A percentile compares a stretch with the other conserved stretches of the same genome.
phyloP scores from a whole-genome alignment of 1,140 invertebrate species.

The Orius laevigatus region DNA sequence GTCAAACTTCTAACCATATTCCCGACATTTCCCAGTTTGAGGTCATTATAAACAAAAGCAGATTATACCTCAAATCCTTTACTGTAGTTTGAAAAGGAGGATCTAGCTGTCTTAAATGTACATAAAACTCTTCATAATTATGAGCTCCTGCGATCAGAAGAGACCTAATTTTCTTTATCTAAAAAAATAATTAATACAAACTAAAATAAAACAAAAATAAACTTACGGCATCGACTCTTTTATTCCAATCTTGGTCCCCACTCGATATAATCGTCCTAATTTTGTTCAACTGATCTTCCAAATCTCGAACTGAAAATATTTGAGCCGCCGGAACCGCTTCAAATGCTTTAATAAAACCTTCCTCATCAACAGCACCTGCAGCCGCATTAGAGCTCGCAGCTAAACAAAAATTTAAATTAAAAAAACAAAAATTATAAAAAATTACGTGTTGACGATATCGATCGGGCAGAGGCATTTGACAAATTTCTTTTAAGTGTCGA shows the following conservation, averaged over 20 bases:
- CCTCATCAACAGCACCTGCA: constrained; percentile 68
- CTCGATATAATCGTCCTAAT: constrained; percentile 62
- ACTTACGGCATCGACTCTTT: constrained; percentile 70
- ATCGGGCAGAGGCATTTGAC: too few species aligned
- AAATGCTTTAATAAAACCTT: constrained; percentile 71
- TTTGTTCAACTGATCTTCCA: constrained; percentile 65
- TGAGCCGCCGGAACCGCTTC: constrained; percentile 62
- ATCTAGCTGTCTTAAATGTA: constrained; percentile 62
- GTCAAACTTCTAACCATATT: too few species aligned
- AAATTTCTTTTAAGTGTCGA: too few species aligned
- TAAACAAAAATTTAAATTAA: too few species aligned
- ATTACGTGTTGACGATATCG: too few species aligned
- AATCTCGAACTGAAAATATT: constrained; percentile 66
- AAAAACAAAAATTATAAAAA: too few species aligned
- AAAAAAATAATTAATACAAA: constrained; percentile 20
- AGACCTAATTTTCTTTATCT: constrained; percentile 73
- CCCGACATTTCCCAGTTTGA: too few species aligned
- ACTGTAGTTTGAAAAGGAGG: constrained; percentile 64
- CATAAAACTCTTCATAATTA: constrained; percentile 67
- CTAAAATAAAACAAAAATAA: not conserved
- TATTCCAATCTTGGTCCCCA: constrained; percentile 79
- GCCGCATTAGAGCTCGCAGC: not conserved
- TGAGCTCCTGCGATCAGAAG: constrained; percentile 61
- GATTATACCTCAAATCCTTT: constrained; percentile 64
- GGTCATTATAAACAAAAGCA: too few species aligned